A percentile compares a stretch with the other conserved stretches of the same genome.
Conservation (phyloP, 2,888 invertebrate genomes). For the Zygaena filipendulae region DNA sequence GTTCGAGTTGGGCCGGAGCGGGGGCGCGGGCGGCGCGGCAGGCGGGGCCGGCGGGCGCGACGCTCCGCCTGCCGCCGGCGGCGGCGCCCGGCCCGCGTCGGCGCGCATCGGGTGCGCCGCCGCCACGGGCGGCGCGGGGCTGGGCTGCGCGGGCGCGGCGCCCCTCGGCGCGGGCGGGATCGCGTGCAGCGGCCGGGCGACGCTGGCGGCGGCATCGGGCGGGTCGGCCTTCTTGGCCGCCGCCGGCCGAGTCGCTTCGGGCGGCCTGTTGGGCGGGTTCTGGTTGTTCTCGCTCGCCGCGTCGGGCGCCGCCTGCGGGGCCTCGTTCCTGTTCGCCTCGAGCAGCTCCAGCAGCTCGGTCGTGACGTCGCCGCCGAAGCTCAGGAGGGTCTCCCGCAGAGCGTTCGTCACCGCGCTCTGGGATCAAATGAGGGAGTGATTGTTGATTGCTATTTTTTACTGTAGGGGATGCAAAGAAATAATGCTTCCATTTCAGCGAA, state of each 20-base stretch:
- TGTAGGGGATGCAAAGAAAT: too few species aligned
- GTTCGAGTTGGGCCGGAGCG: constrained; percentile 35
- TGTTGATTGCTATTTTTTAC: too few species aligned
- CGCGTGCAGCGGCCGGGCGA: constrained; percentile 18
- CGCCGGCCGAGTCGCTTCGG: constrained; percentile 25
- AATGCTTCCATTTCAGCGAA: too few species aligned
- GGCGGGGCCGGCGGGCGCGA: constrained; percentile 12
- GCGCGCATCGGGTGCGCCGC: constrained; percentile 27
- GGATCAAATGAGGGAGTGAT: constrained; percentile 14
- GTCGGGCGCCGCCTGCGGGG: constrained; percentile 8
- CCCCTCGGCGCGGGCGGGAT: constrained; percentile 21
- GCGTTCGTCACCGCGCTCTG: constrained; percentile 61
- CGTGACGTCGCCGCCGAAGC: constrained; percentile 53
- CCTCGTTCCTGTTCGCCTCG: constrained; percentile 25
- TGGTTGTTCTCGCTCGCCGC: constrained; percentile 33
- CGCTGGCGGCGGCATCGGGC: constrained; percentile 14
- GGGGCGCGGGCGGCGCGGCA: constrained; percentile 19
- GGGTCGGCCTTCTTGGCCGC: constrained; percentile 23
- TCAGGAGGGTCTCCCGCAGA: constrained; percentile 49
- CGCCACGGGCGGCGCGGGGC: constrained; percentile 24
- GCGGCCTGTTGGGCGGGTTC: constrained; percentile 26
- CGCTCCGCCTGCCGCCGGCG: constrained; percentile 11
- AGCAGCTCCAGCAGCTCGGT: constrained; percentile 36
- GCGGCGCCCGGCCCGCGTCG: constrained; percentile 17
- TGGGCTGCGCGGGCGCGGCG: constrained; percentile 16